phyloP scores from a whole-genome alignment of 2,888 invertebrate species.

The Ephialtes manifestator region DNA sequence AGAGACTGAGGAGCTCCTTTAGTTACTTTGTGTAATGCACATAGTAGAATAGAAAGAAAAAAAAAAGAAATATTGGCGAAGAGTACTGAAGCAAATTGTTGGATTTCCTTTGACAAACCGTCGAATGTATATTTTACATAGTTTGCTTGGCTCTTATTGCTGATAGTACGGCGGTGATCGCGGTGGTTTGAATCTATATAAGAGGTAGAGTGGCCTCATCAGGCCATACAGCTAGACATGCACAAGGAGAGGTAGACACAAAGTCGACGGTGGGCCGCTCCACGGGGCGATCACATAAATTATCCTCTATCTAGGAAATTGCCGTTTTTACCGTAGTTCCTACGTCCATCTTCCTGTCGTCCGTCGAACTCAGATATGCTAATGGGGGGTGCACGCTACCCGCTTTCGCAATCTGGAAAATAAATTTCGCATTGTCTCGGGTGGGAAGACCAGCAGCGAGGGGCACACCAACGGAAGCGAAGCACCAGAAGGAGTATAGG shows the following conservation, averaged over 20 bases:
- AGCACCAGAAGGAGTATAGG: slow-evolving; percentile 38
- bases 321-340: slow-evolving; percentile 71
- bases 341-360: slow-evolving; percentile 73
- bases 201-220: slow-evolving; percentile 12
- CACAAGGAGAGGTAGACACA: neutral
- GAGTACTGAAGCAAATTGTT: neutral
- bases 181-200: neutral
- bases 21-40: neutral
- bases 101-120: slow-evolving; percentile 34
- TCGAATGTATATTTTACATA: slow-evolving; percentile 15
- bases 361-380: slow-evolving; percentile 75
- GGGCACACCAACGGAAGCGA: slow-evolving; percentile 4
- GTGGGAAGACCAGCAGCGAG: slow-evolving; percentile 57
- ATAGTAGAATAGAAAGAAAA: neutral
- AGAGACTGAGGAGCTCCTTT: neutral
- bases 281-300: slow-evolving; percentile 56
- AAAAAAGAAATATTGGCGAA: slow-evolving; percentile 1
- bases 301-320: slow-evolving; percentile 75
- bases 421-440: slow-evolving; percentile 72
- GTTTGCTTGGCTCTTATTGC: slow-evolving; percentile 6
- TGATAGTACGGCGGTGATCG: slow-evolving; percentile 7
- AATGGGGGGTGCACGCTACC: slow-evolving; percentile 61
- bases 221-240: neutral
- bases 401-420: slow-evolving; percentile 72
- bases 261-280: slow-evolving; percentile 9